A percentile compares a stretch with the other conserved stretches of the same genome.
Conservation (phyloP, 2,797 vertebrate species). For the Prunella strophiata region DNA sequence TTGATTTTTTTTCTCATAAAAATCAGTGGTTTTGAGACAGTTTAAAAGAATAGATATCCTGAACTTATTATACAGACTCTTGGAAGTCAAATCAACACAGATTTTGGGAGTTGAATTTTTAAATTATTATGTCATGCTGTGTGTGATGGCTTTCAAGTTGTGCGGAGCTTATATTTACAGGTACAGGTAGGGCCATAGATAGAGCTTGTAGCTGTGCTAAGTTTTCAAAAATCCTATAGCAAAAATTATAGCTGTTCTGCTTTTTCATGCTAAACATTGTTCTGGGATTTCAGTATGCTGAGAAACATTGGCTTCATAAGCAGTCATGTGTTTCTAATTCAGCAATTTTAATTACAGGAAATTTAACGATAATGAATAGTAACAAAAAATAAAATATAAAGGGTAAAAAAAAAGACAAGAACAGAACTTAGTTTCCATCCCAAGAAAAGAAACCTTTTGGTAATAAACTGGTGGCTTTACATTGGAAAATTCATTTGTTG, state of each 20-base stretch:
- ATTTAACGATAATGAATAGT: slow-evolving; percentile 66
- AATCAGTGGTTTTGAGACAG: background rate
- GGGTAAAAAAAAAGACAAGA: slow-evolving; percentile 31
- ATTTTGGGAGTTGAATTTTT: background rate
- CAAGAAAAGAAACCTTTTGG: slow-evolving; percentile 41
- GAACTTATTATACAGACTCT: background rate
- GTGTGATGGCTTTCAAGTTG: background rate
- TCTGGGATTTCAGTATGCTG: slow-evolving; percentile 20
- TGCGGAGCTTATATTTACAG: background rate
- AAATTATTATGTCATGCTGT: background rate
- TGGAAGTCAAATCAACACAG: background rate
- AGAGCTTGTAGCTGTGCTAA: background rate
- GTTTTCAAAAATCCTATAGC: slow-evolving; percentile 46
- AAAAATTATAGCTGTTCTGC: slow-evolving; percentile 46
- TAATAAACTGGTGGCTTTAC: slow-evolving; percentile 36
- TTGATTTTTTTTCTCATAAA: background rate
- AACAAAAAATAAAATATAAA: slow-evolving; percentile 50
- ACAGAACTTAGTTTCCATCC: slow-evolving; percentile 48
- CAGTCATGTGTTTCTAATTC: slow-evolving; percentile 61
- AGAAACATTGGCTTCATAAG: slow-evolving; percentile 37
- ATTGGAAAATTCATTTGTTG: slow-evolving; percentile 47
- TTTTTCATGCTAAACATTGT: slow-evolving; percentile 32
- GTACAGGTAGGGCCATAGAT: background rate
- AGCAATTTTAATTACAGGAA: slow-evolving; percentile 64
- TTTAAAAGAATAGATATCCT: slow-evolving; percentile 17